Conservation (phyloP, 2,888 invertebrate genomes). For the Cerastis rubricosa region DNA sequence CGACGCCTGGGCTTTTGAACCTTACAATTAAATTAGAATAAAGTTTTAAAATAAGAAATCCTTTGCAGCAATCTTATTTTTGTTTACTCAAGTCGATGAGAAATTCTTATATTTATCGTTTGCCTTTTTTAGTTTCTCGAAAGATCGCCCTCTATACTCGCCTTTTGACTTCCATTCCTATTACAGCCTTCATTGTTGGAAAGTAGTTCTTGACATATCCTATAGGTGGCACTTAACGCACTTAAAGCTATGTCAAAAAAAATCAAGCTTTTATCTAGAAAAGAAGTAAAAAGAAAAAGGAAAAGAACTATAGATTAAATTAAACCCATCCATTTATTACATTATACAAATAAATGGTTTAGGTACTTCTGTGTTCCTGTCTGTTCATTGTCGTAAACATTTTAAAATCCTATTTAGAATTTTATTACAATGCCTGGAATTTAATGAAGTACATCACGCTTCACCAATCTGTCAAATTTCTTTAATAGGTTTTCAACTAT, state of each 20-base stretch:
- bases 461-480: too few relatives aligned
- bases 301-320: too few relatives aligned
- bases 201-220: not conserved
- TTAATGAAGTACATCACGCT: not conserved
- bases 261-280: not conserved
- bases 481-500: too few relatives aligned
- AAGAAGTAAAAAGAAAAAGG: too few relatives aligned
- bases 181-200: not conserved
- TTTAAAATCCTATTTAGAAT: not conserved
- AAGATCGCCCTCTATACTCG: conserved; percentile 28
- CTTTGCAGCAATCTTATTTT: not conserved
- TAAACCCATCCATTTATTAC: too few relatives aligned
- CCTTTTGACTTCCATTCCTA: not conserved
- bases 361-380: too few relatives aligned
- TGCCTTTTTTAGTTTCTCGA: not conserved
- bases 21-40: too few relatives aligned
- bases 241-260: not conserved
- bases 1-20: not conserved
- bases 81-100: not conserved
- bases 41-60: not conserved
- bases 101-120: not conserved
- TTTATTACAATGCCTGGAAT: not conserved
- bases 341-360: too few relatives aligned
- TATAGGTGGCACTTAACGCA: conserved; percentile 35
- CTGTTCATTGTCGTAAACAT: not conserved